Base-by-base conservation (phyloP, 2,888 invertebrate genomes). In the Melinaea menophilus region DNA sequence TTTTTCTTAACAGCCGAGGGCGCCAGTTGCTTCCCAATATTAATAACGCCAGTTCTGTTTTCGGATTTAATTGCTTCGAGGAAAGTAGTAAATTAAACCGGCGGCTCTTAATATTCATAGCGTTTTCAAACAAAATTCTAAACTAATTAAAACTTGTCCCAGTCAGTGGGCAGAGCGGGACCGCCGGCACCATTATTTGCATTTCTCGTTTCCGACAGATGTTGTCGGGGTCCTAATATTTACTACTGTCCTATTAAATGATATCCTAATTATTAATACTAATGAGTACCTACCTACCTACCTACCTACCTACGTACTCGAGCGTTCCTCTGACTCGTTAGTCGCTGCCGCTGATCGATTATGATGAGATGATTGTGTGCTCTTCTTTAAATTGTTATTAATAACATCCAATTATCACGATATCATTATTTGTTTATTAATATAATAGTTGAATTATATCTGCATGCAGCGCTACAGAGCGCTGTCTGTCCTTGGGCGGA, bases 71-170 rank as follows among this genome's bases (percentile, higher is more conserved):
- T 88, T 86, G 84, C 83, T 77, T 77, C 77, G 75, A 73, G 75
- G 81, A 74, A 73, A 80, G 81, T 82, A 82, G 84, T 88, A 87
- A 90, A 88, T 88, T 88, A 86, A 86, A 84, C 81, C 82, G 83
- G 77, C 84, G 82, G 81, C 82, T 85, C 86, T 90, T 87, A 87
- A 88, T 89, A 88, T 88, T 88, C 89, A 88, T 88, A 85, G 86
- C 84, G 80, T 85, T 85, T 82, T 85, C 85, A 85, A 85, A 87
- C 85, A 86, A 87, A 86, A 84, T 86, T 85, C 82, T 85, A 84
- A 88, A 88, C 85, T 85, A 88, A 89, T 88, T 88, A 88, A 88
- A 86, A 86, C 75, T 82, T 83, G 84, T 83, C 82, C 83, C 84
- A 79, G 79, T 79, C 77, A 75, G 74, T 74, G 69, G 74, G 73